Percentiles rank a stretch among this genome's conserved stretches.
Conservation (phyloP, 2,888 invertebrate species). For the Ellobium chinense region DNA sequence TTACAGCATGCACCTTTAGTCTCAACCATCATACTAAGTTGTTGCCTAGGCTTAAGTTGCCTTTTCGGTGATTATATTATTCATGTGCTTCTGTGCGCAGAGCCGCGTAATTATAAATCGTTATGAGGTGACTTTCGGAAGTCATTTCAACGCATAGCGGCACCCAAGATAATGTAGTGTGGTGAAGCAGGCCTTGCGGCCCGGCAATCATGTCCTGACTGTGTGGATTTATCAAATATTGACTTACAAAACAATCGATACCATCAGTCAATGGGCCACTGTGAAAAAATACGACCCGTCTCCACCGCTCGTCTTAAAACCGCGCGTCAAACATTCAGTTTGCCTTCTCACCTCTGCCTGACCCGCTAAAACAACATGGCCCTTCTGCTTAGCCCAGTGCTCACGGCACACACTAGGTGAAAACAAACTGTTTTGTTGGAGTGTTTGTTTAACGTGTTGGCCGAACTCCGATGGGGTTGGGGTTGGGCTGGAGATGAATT, state of each 20-base stretch:
- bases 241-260: slow-evolving; percentile 15
- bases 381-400: slow-evolving; percentile 6
- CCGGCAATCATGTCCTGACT: background rate
- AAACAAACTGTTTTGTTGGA: slow-evolving; percentile 17
- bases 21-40: no score
- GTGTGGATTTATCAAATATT: background rate
- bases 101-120: no score
- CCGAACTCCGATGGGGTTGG: background rate
- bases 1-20: no score
- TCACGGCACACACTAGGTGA: background rate
- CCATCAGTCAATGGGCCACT: slow-evolving; percentile 21
- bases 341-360: slow-evolving; percentile 2
- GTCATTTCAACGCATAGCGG: background rate
- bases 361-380: slow-evolving; percentile 19
- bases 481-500: background rate
- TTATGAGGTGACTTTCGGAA: no score
- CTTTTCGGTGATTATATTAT: no score
- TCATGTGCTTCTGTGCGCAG: no score
- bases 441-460: background rate
- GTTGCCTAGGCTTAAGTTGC: no score
- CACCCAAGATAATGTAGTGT: background rate
- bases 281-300: slow-evolving; percentile 7
- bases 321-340: background rate
- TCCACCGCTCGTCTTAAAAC: background rate
- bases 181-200: background rate